phyloP scores from a whole-genome alignment of 2,113 vertebrate genomes.

The Chaetorhynchus papuensis region DNA sequence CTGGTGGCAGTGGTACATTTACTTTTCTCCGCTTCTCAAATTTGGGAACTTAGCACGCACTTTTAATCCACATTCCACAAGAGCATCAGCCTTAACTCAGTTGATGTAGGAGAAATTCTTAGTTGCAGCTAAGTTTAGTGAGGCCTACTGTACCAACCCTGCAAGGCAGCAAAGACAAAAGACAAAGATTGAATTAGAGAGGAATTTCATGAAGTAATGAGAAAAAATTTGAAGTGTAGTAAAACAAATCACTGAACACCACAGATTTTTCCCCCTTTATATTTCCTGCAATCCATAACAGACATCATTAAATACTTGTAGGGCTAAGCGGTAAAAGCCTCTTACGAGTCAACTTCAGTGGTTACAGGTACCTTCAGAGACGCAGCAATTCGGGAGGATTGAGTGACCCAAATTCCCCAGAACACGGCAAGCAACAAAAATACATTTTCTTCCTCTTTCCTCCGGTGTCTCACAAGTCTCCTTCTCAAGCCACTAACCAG shows the following conservation, averaged over 20 bases:
- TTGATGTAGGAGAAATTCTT: slow-evolving; percentile 85
- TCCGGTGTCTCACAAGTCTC: neutral
- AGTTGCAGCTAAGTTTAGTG: slow-evolving; percentile 86
- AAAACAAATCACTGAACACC: slow-evolving; percentile 69
- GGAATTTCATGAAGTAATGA: slow-evolving; percentile 70
- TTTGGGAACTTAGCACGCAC: slow-evolving; percentile 81
- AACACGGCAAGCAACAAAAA: neutral
- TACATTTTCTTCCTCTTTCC: neutral
- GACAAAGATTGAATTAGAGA: slow-evolving; percentile 85
- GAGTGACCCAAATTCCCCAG: neutral
- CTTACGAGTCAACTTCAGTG: neutral
- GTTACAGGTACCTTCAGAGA: neutral
- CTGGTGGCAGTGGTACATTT: slow-evolving; percentile 83
- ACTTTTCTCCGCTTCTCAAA: slow-evolving; percentile 80
- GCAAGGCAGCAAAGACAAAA: slow-evolving; percentile 97
- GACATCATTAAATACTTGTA: neutral
- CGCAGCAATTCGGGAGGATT: neutral
- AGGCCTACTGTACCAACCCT: slow-evolving; percentile 92
- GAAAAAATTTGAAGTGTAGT: slow-evolving; percentile 73
- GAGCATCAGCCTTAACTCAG: slow-evolving; percentile 86
- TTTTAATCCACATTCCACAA: slow-evolving; percentile 85
- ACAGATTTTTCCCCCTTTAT: slow-evolving; percentile 50
- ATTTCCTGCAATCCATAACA: slow-evolving; percentile 20
- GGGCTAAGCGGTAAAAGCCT: neutral
- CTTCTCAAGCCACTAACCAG: neutral